A percentile compares a stretch with the other conserved stretches of the same genome.
These are phyloP conservation scores for Drosophila mojavensis DNA, from an alignment of 1,140 invertebrate species.

Conservation along the genomic window DNA sequence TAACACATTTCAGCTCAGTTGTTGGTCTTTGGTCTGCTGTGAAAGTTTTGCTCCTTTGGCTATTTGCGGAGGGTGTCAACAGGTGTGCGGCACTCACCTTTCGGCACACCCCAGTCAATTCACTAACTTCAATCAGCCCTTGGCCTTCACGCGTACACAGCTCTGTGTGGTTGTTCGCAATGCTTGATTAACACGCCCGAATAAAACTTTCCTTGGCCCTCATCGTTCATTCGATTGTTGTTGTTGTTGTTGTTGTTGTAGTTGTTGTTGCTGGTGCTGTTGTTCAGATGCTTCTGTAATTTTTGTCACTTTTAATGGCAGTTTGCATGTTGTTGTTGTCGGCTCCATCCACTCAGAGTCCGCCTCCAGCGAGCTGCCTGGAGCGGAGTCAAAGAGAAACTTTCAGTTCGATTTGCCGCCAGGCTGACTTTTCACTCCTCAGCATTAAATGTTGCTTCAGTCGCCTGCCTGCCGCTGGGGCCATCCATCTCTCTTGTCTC, in stretches of 20 bases:
- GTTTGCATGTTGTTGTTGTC: conserved; percentile 55
- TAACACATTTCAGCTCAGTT: not conserved
- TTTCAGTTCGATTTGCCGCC: conserved; percentile 78
- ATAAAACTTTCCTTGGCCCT: conserved; percentile 47
- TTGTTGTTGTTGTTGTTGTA: conserved; percentile 14
- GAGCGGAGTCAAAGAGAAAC: conserved; percentile 45
- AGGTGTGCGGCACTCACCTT: conserved; percentile 21
- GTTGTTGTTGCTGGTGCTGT: conserved; percentile 9
- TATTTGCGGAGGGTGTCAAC: conserved; percentile 38
- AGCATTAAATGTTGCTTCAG: conserved; percentile 23
- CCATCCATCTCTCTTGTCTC: not conserved
- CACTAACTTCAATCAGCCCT: not conserved
- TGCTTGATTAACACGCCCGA: conserved; percentile 47
- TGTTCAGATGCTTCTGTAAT: conserved; percentile 48
- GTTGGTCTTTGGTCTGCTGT: not conserved
- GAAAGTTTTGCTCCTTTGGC: conserved; percentile 43
- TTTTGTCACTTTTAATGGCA: conserved; percentile 72
- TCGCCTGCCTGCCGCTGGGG: conserved; percentile 9
- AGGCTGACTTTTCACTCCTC: conserved; percentile 66
- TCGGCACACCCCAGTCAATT: not conserved
- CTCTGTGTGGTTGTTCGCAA: conserved; percentile 2
- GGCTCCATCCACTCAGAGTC: conserved; percentile 2
- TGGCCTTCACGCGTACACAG: not conserved
- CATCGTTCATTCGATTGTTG: conserved; percentile 18
- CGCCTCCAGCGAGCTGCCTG: not conserved